Conservation (phyloP, 2,113 vertebrate species). For the Rana temporaria region DNA sequence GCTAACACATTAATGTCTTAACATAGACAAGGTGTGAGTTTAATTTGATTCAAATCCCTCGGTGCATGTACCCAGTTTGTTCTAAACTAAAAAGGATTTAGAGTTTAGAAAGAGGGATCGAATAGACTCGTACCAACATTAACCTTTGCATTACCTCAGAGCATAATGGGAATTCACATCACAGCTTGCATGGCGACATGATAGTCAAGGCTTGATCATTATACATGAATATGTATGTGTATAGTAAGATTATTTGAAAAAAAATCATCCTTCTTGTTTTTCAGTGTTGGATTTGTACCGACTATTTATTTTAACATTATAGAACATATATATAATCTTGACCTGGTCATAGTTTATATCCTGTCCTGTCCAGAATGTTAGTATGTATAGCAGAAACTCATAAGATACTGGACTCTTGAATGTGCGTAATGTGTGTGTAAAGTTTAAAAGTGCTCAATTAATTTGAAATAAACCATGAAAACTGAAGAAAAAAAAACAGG, state of each 20-base stretch:
- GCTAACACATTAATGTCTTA: slow-evolving; percentile 57
- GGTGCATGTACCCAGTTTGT: slow-evolving; percentile 44
- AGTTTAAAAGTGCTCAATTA: no score
- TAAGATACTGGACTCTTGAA: no score
- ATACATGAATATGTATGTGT: not conserved
- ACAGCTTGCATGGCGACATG: not conserved
- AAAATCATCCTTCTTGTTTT: not conserved
- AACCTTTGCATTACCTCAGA: not conserved
- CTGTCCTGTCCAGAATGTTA: no score
- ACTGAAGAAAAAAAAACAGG: no score
- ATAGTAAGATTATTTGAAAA: not conserved
- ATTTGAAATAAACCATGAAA: no score
- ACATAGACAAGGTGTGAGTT: slow-evolving; percentile 57
- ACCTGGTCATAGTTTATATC: no score
- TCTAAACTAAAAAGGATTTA: slow-evolving; percentile 34
- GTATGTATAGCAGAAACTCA: no score
- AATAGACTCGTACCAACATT: slow-evolving; percentile 13
- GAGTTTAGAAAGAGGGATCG: slow-evolving; percentile 13
- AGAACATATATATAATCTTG: no score
- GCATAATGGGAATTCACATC: not conserved
- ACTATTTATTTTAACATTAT: no score
- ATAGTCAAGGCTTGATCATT: no score
- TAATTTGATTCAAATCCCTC: slow-evolving; percentile 53
- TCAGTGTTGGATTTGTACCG: not conserved
- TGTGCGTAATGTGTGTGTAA: no score